Base-by-base conservation (phyloP, 2,113 vertebrate species). In the Protobothrops mucrosquamatus region DNA sequence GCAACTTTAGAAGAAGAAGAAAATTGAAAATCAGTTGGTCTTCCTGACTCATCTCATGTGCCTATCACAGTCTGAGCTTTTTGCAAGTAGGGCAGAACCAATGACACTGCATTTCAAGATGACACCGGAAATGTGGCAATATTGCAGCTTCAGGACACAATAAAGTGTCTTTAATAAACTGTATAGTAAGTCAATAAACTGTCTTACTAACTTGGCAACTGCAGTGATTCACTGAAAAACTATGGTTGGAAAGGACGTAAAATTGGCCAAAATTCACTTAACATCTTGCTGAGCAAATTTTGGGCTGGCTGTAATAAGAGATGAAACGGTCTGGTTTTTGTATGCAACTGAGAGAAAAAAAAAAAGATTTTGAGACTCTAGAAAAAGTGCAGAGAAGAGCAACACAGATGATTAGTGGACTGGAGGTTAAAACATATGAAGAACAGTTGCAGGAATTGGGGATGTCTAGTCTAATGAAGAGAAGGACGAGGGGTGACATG, bases 321-420 rank as follows among this genome's bases (percentile, higher is more conserved):
- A 18, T 93, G 69, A 90, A 54, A 52, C 46, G 69, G 2, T 64
- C 95, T 93, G 88, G 87, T 89, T 93, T 93, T 87, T 64, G 91
- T 92, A 89, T 92, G 20, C 57, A 94, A 61, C 91, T 12, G 6
- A 86, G 89, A 89, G 46, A 9, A 39, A 86, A 4, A 56, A 4
- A 56, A 3, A 55, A 56, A 85, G 46, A 6, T 48, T 48, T 4
- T 48, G 46, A 48, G 46, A 48, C 46, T 6, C 46, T 6, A 48
- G 4, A 48, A 48, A 51, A 51, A 51, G 48, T 51, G 7, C 48
- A 51, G 8, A 51, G 1, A 51, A 51, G 48, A 51, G 48, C 48
- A 51, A 51, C 48, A 51, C 8, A 51, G 48, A 51, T 51, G 48
- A 51, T 51, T 9, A 8, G 48, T 8, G 8, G 48, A 51, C 48